Conservation (phyloP, 2,888 invertebrate genomes). For the Drosophila nr. medialis region DNA sequence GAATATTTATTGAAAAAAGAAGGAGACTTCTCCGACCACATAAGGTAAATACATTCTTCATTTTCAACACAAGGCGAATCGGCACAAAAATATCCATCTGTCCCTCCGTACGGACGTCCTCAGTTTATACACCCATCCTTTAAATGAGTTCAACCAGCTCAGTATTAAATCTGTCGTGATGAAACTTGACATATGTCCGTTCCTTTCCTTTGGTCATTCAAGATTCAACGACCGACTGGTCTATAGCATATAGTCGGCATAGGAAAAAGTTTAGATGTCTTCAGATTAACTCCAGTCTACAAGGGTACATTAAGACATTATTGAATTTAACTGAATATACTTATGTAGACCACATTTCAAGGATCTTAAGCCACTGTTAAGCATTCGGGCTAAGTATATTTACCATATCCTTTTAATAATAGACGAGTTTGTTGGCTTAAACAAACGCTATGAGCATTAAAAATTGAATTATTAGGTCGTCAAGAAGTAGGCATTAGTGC, state of each 20-base stretch:
- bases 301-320: not conserved
- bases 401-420: slow-evolving; percentile 43
- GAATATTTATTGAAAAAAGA: not conserved
- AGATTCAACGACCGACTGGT: not conserved
- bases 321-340: not conserved
- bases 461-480: slow-evolving; percentile 54
- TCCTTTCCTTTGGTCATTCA: not conserved
- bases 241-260: not conserved
- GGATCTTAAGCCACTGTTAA: slow-evolving; percentile 7
- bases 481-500: slow-evolving; percentile 5
- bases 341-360: slow-evolving; percentile 3
- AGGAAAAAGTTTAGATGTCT: not conserved
- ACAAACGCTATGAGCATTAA: slow-evolving; percentile 29
- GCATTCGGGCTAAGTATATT: slow-evolving; percentile 41
- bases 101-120: not conserved
- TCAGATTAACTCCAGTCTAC: not conserved
- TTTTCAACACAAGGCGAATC: not conserved
- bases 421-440: slow-evolving; percentile 38
- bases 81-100: not conserved
- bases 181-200: not conserved
- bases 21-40: not conserved
- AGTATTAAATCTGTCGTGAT: not conserved
- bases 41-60: no score
- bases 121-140: not conserved
- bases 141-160: not conserved